Evolutionary conservation across 2,797 vertebrate species (phyloP), one percentile per base, ranked within the genome.

Genomic region (Anomalospiza imberbis): DNA sequence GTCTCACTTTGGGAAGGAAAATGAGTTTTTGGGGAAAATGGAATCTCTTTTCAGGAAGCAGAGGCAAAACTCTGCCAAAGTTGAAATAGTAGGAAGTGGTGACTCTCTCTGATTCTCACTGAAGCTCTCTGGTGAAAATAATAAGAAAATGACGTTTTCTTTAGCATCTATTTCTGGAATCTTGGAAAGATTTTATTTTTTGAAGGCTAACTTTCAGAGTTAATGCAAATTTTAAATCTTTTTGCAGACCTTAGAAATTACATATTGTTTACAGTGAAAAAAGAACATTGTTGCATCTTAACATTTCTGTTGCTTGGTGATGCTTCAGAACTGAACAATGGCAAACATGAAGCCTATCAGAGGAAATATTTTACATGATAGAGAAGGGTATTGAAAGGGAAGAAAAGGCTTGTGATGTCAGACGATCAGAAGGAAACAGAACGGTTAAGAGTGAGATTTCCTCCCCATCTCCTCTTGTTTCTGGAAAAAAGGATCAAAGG

Each of bases 11-110:
- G 36, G 32, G 51, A 78, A 91, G 65, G 51, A 93, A 78, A 79
- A 25, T 51, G 10, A 73, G 15, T 29, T 86, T 91, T 72, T 48
- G 29, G 55, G 36, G 77, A 90, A 93, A 91, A 74, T 85, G 53
- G n/a, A 88, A 85, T 95, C 7, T 73, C 28, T 88, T 91, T 83
- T 68, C 58, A 72, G 83, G 73, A 95, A 95, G 57, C 40, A 71
- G 36, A 88, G 83, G 25, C 19, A 88, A 85, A 92, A 88, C 54
- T 26, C 53, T 32, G 29, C 31, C 51, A 22, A 55, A 84, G 47
- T 86, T 86, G 40, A 90, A 79, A 55, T n/a, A 8, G 25, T 70
- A 50, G 85, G 62, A 93, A 92, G 40, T 67, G 45, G 22, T 86
- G 62, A 38, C 26, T 57, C 25, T 57, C 20, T 60, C 26, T 67